phyloP scores from a whole-genome alignment of 2,888 invertebrate genomes.

The Leptopterna dolabrata region DNA sequence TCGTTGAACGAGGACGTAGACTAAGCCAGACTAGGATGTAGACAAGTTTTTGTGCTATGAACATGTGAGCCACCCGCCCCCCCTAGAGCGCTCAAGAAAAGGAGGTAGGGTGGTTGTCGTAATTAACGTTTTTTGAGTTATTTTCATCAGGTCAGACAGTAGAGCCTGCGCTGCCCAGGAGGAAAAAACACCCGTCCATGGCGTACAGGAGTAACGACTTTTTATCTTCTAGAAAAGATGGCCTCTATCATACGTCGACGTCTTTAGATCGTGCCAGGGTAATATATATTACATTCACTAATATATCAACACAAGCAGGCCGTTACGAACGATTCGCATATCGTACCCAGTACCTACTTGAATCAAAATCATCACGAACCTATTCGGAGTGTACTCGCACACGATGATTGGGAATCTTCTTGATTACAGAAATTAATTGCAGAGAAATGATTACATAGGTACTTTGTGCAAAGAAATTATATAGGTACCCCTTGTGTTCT shows the following conservation, averaged over 20 bases:
- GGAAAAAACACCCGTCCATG: slow-evolving; percentile 89
- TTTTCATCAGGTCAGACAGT: slow-evolving; percentile 53
- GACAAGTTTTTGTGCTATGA: slow-evolving; percentile 54
- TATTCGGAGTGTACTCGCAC: not conserved
- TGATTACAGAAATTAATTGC: too few relatives aligned
- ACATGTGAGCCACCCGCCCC: slow-evolving; percentile 45
- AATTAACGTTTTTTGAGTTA: slow-evolving; percentile 50
- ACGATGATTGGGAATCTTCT: too few relatives aligned
- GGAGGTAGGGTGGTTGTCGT: slow-evolving; percentile 50
- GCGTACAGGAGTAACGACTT: slow-evolving; percentile 82
- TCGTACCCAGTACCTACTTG: not conserved
- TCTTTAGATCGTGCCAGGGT: slow-evolving; percentile 76
- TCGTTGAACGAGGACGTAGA: slow-evolving; percentile 28
- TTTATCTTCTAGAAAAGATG: slow-evolving; percentile 53
- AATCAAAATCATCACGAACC: not conserved
- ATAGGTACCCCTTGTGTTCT: too few relatives aligned
- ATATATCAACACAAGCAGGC: not conserved
- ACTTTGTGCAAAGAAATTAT: too few relatives aligned
- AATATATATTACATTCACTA: slow-evolving; percentile 56
- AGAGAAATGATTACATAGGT: too few relatives aligned
- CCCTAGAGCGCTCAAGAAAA: slow-evolving; percentile 20
- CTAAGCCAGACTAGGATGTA: slow-evolving; percentile 52
- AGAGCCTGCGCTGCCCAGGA: slow-evolving; percentile 86
- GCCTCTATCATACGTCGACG: slow-evolving; percentile 64
- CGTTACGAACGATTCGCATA: not conserved